phyloP scores from a whole-genome alignment of 2,113 vertebrate genomes.

The Phaethon lepturus region DNA sequence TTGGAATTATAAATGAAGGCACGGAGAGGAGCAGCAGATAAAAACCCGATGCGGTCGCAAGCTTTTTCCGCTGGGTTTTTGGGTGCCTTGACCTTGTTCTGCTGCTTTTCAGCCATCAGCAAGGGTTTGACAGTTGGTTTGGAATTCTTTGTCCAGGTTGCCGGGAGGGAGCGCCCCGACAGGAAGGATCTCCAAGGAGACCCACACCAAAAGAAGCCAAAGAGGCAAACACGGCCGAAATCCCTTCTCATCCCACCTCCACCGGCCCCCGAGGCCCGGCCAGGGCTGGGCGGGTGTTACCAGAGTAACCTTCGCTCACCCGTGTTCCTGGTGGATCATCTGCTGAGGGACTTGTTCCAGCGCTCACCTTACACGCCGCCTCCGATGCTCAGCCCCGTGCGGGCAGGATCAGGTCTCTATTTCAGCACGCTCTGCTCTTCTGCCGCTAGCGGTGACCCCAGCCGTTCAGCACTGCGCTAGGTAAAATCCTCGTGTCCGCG shows the following conservation, averaged over 20 bases:
- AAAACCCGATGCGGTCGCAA: not conserved
- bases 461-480: conserved; percentile 22
- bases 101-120: not conserved
- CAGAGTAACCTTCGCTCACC: conserved; percentile 77
- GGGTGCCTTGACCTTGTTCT: not conserved
- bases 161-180: not conserved
- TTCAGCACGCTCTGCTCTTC: conserved; percentile 56
- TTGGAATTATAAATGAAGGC: not conserved
- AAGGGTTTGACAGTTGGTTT: not conserved
- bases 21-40: not conserved
- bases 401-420: conserved; percentile 64
- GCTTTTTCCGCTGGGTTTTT: not conserved
- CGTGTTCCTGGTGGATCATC: conserved; percentile 65
- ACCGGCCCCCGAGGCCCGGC: not conserved
- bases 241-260: conserved; percentile 34
- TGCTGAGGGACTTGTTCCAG: conserved; percentile 68
- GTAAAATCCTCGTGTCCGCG: not conserved
- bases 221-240: conserved; percentile 39
- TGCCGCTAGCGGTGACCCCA: not conserved
- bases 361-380: conserved; percentile 76
- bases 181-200: conserved; percentile 1
- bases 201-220: conserved; percentile 23
- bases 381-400: conserved; percentile 77
- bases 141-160: not conserved
- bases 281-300: not conserved